Evolutionary conservation across 1,140 invertebrate species (phyloP), one percentile per base, ranked within the genome.

Genomic region (Atopsyche davidsoni): DNA sequence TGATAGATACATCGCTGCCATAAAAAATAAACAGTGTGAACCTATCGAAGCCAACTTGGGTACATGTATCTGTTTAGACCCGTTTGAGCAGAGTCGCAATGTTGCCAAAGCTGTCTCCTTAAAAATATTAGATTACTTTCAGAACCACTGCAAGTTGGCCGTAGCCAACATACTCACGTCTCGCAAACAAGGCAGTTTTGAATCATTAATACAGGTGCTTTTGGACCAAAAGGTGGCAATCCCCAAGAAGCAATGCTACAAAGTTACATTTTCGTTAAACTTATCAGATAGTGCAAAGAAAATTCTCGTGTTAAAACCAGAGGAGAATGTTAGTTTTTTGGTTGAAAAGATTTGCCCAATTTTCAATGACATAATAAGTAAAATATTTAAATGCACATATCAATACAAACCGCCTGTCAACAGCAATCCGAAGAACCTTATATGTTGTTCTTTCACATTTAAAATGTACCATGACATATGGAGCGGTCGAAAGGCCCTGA

Each of bases 31-130:
- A 0, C 25, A 40, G 2, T 53, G 50, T 2, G 3, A 53, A 16
- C 54, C 59, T 23, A 54, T 77, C 66, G 18, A 60, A 61, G n/a
- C 64, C 62, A 23, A 44, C 31, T 4, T 4, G 64, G 2, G 61
- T 74, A 17, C 51, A 55, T 77, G n/a, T 73, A 75, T n/a, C n/a
- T n/a, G n/a, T n/a, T n/a, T n/a, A 57, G 76, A 79, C 56, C 75
- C 75, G 0, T 70, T 77, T 45, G 67, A 71, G 48, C 64, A 72
- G n/a, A 60, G 64, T 19, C 64, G 68, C 45, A 79, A 79, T 55
- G 58, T 77, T 7, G 67, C 74, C 0, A 22, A 11, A 3, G 4
- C 63, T 62, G 42, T 68, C 64, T 1, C 13, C 17, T 2, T 22
- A 6, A 7, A 24, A 3, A 2, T 32, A 2, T 9, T 32, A 16